Base-by-base conservation (phyloP, 2,888 invertebrate genomes). In the Podotricha telesiphe region DNA sequence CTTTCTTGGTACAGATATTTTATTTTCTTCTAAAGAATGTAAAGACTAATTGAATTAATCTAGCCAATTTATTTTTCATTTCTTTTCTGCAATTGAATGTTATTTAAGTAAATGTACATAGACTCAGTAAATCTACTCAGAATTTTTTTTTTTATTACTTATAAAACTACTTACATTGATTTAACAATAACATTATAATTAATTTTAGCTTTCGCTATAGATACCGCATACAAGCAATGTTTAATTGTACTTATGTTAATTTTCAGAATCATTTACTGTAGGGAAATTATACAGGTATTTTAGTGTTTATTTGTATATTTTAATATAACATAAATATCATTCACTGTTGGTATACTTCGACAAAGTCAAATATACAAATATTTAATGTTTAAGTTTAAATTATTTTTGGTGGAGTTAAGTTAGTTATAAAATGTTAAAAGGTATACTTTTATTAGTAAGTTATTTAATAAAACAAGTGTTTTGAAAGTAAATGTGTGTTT, bases 381-480 rank as follows among this genome's bases (percentile, higher is more conserved):
- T 55, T 34, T 55, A 55, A 19, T 53, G 8, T 53, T 53, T 55
- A 34, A 55, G 55, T 6, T 34, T 55, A 55, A 55, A 55, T 55
- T 55, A 55, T 55, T 55, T 37, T 10, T 55, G 55, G 55, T 55
- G 55, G 34, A 55, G 55, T 53, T 34, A 55, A 55, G 55, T 37
- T 55, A 37, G 11, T 55, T n/a, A 15, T 65, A 45, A 28, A 53
- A 64, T 7, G 17, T 64, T 20, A 37, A 50, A 20, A 63, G 34
- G 40, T 63, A 37, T 11, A 17, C 11, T 37, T 45, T 37, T 40
- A 11, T 56, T 56, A 65, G n/a, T 34, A 10, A 45, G n/a, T 65
- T 55, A 47, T 17, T 37, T 37, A 48, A 34, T 65, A 15, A 37
- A 45, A 56, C 13, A 65, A 34, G 47, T 56, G 47, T 56, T 47